Conservation (phyloP, 1,140 invertebrate genomes). For the Papilio helenus region DNA sequence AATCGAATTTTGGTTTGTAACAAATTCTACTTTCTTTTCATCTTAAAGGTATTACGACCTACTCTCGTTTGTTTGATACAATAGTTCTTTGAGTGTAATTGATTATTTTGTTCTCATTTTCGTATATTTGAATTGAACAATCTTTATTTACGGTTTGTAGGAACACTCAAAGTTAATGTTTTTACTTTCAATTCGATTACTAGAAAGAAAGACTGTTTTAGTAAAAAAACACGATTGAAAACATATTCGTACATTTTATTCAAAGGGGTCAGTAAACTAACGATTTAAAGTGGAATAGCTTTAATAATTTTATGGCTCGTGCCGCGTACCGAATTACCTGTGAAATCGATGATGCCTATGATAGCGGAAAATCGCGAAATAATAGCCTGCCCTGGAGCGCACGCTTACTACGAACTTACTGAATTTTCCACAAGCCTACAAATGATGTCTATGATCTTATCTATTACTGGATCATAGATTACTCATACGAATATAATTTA, state of each 20-base stretch:
- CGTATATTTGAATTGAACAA: neutral
- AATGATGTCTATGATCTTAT: constrained; percentile 44
- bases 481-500: neutral
- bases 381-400: constrained; percentile 48
- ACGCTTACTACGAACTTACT: constrained; percentile 52
- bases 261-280: neutral
- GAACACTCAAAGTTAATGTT: too few species aligned
- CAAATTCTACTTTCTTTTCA: neutral
- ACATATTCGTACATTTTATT: too few species aligned
- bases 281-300: neutral
- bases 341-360: constrained; percentile 32
- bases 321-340: constrained; percentile 30
- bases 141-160: too few species aligned
- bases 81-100: neutral
- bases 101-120: neutral
- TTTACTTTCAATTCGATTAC: too few species aligned
- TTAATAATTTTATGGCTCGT: constrained; percentile 21
- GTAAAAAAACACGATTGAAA: too few species aligned
- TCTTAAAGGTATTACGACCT: neutral
- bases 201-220: too few species aligned
- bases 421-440: constrained; percentile 48
- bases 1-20: neutral
- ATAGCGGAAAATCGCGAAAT: constrained; percentile 33
- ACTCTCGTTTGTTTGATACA: constrained; percentile 15
- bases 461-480: constrained; percentile 20